These are phyloP conservation scores for Hemiprocne comata DNA, from an alignment of 2,113 vertebrate genomes.

Conservation along the genomic window DNA sequence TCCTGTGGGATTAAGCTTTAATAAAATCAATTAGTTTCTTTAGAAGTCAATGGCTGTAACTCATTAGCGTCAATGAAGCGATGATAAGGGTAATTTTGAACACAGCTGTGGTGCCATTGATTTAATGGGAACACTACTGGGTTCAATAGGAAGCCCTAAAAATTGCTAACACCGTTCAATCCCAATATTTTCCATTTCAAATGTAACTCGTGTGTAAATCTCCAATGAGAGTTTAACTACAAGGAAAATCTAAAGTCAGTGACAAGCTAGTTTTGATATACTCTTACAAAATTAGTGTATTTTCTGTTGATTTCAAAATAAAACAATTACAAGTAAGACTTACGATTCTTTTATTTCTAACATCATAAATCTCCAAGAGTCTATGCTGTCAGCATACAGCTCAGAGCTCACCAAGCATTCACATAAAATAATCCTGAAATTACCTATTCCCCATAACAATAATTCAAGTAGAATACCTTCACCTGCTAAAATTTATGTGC, in stretches of 20 bases:
- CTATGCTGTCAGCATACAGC: background rate
- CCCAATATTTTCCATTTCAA: background rate
- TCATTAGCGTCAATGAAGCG: background rate
- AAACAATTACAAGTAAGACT: background rate
- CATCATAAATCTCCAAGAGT: background rate
- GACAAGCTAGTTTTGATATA: background rate
- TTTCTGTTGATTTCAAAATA: background rate
- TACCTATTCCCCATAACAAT: background rate
- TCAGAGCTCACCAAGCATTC: background rate
- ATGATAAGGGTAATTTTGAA: background rate
- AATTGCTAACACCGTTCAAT: background rate
- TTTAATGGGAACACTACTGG: background rate
- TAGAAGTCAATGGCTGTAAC: background rate
- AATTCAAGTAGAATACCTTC: background rate
- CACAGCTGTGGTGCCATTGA: accelerated
- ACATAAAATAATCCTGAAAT: background rate
- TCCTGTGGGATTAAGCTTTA: background rate
- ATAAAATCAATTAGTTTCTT: slow-evolving; percentile 16
- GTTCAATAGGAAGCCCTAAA: background rate
- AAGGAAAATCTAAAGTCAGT: background rate
- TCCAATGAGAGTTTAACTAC: background rate
- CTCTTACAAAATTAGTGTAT: background rate
- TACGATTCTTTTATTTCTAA: background rate
- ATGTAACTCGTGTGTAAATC: background rate
- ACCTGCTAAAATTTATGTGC: background rate